Evolutionary conservation across 2,113 vertebrate species (phyloP), one percentile per base, ranked within the genome.

Genomic region (Dasyurus viverrinus): DNA sequence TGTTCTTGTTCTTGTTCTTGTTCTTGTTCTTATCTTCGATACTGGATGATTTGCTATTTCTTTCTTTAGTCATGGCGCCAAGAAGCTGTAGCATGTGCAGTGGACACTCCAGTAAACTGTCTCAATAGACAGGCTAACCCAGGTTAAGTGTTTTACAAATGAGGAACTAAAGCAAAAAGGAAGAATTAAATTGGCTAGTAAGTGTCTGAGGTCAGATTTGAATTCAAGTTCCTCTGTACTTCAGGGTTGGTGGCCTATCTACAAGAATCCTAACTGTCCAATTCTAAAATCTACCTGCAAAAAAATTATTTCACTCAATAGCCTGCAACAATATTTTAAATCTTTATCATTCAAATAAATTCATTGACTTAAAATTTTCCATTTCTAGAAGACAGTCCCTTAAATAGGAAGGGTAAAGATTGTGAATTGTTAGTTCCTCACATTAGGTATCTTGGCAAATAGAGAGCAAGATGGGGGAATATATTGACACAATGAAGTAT

Each of bases 401-500:
- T 42, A 84, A 84, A 42, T 84, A 42, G 36, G 68, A 84, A 84
- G n/a, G 19, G n/a, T 84, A 42, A n/a, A 84, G 68, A 84, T n/a
- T 50, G 93, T 90, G 23, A 54, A 84, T n/a, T 50, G 93, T 90
- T 25, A 54, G 8, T 24, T 94, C 54, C 30, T 84, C 89, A 90
- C 19, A 90, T 46, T 60, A 47, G 47, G 30, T 95, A 89, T 94
- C 92, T 92, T 16, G 16, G 12, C 90, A 95, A 94, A 50, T n/a
- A 95, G 84, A 54, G 25, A 90, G 14, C 50, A 60, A 91, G 22
- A 53, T 60, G 91, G 50, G 23, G 42, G 60, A 47, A 52, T 84
- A 12, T n/a, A n/a, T n/a, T n/a, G 94, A 94, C 16, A 55, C 4
- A 91, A 54, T 89, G 50, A 47, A 92, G 54, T 25, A 84, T 19